Evolutionary conservation across 92 coral and sea anemone species (phyloP), one percentile per base, ranked within the genome.

Genomic region (Anthopleura xanthogrammica): DNA sequence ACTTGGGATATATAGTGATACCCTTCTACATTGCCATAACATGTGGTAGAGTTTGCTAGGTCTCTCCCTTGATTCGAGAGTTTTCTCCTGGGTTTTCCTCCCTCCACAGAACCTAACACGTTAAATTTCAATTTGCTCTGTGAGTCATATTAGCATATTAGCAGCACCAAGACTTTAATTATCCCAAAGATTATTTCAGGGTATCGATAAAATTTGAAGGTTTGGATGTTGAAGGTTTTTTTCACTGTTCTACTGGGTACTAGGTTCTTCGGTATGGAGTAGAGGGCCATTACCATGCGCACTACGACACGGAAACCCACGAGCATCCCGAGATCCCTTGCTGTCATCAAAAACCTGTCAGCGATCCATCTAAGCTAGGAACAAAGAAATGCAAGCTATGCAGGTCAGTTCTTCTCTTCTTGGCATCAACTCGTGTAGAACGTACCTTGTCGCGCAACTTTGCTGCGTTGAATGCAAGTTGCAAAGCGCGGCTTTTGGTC

Each of bases 271-370:
- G 93, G 71, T 97, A 97, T 87, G 91, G 86, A 22, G 97, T 93
- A 40, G 92, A 84, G 73, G 99, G 99, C 52, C 99, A 97, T 84
- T 97, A 97, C 84, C 97, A 94, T 84, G 93, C 98, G 16, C 99
- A 97, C 85, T 89, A 86, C 39, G 99, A 97, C 89, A 89, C 93
- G 20, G 99, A 97, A 68, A 97, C 99, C 7, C 99, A 97, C 88
- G 90, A 91, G 29, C 85, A 87, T 66, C 94, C 98, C 19, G 94
- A 89, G 46, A 76, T 94, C 56, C 93, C 85, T 68, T 97, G 99
- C 89, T 97, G 99, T 80, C 99, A 97, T 76, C 98, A 94, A 79
- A 77, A 71, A 46, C 50, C 77, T 57, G 80, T 72, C 52, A 62
- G 14, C 11, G 89, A 86, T 60, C 77, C 79, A 40, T 78, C 83